Evolutionary conservation across 2,888 invertebrate species (phyloP).

Genomic region (Scaeva pyrastri): DNA sequence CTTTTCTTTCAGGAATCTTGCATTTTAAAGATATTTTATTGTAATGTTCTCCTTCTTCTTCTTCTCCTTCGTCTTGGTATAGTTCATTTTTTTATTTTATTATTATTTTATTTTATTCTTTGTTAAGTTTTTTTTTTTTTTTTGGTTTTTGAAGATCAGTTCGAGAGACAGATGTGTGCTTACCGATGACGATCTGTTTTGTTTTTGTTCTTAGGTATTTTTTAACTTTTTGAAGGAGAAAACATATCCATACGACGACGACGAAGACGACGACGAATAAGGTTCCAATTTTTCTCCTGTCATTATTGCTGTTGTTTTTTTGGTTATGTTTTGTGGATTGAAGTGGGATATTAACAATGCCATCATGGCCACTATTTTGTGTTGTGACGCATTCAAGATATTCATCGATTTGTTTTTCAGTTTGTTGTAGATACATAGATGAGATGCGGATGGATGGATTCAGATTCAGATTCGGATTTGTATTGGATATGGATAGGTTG

Average conservation of each 20-base stretch:
- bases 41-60: constrained; percentile 32
- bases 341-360: constrained; percentile 72
- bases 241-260: background rate
- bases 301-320: constrained; percentile 27
- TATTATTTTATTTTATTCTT: constrained; percentile 13
- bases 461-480: too few species aligned
- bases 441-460: constrained; percentile 28
- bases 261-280: background rate
- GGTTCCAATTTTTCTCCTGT: constrained; percentile 21
- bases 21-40: constrained; percentile 33
- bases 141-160: constrained; percentile 59
- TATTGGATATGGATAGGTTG: constrained; percentile 19
- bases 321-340: constrained; percentile 58
- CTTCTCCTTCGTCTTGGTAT: constrained; percentile 11
- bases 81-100: background rate
- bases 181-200: constrained; percentile 50
- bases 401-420: constrained; percentile 68
- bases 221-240: constrained; percentile 21
- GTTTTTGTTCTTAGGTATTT: background rate
- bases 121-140: background rate
- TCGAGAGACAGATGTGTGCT: constrained; percentile 70
- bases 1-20: constrained; percentile 68
- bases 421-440: constrained; percentile 28
- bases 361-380: constrained; percentile 51
- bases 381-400: constrained; percentile 72